These are phyloP conservation scores for Perithous albicinctus DNA, from an alignment of 2,888 invertebrate genomes.

Conservation along the genomic window DNA sequence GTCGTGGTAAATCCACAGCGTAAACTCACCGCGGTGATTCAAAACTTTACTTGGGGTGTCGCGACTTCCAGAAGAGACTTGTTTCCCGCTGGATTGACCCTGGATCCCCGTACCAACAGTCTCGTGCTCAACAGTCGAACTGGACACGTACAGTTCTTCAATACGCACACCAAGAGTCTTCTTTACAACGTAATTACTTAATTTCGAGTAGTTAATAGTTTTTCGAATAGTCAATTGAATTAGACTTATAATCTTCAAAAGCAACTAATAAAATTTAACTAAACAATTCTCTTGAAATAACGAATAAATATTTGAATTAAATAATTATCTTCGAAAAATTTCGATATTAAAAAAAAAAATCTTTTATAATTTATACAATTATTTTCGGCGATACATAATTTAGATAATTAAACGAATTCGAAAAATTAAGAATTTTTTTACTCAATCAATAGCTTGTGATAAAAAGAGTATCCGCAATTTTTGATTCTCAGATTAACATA, in stretches of 20 bases:
- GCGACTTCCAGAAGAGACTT: constrained; percentile 84
- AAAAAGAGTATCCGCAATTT: neutral
- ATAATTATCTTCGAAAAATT: too few relatives aligned
- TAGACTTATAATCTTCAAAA: too few relatives aligned
- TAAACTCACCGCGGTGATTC: constrained; percentile 87
- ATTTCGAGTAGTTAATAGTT: neutral
- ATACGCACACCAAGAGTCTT: constrained; percentile 87
- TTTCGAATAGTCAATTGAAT: neutral
- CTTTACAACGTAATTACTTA: constrained; percentile 88
- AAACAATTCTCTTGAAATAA: neutral
- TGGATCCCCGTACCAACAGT: constrained; percentile 88
- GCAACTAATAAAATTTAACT: too few relatives aligned
- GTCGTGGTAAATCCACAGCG: constrained; percentile 86
- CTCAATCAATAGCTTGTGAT: neutral
- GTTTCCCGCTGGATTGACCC: constrained; percentile 86
- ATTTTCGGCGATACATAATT: too few relatives aligned
- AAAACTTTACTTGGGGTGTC: constrained; percentile 89
- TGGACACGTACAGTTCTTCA: constrained; percentile 92
- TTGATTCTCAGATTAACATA: constrained; percentile 88
- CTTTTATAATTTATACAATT: too few relatives aligned
- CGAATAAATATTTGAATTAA: too few relatives aligned
- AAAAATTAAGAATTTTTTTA: too few relatives aligned
- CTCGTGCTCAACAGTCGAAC: constrained; percentile 90
- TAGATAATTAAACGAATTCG: too few relatives aligned
- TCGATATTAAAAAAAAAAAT: too few relatives aligned